Percentiles rank a stretch among this genome's conserved stretches.
phyloP scores from a whole-genome alignment of 2,888 invertebrate species.

The Drosophila nigricruria region DNA sequence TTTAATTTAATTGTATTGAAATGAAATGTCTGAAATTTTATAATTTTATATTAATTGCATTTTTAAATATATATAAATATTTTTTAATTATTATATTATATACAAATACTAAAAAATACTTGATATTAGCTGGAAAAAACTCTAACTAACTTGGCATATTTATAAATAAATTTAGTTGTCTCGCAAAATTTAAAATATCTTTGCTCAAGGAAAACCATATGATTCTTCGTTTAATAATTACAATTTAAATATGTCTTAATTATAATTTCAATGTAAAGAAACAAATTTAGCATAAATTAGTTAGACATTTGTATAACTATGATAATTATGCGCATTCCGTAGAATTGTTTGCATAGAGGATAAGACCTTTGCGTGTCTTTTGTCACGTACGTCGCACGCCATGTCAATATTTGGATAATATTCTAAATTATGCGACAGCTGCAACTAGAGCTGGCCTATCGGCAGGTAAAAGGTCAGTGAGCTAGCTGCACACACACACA shows the following conservation, averaged over 20 bases:
- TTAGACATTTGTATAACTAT: not conserved
- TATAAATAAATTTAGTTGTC: not conserved
- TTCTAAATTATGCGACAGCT: constrained; percentile 41
- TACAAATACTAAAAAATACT: not conserved
- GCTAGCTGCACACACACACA: constrained; percentile 15
- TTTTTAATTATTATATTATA: too few relatives aligned
- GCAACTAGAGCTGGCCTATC: constrained; percentile 25
- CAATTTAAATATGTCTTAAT: not conserved
- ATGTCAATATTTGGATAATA: constrained; percentile 21
- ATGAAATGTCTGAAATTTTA: too few relatives aligned
- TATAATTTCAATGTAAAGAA: not conserved
- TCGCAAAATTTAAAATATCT: not conserved
- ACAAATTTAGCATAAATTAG: not conserved
- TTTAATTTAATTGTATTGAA: too few relatives aligned
- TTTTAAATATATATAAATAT: too few relatives aligned
- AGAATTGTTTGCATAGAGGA: constrained; percentile 12
- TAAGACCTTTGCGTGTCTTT: constrained; percentile 7
- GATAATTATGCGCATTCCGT: not conserved
- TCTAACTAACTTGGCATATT: not conserved
- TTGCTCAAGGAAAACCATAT: not conserved
- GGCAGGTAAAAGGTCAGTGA: constrained; percentile 64
- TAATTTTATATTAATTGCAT: not conserved
- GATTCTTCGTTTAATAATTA: not conserved
- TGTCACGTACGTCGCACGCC: constrained; percentile 36
- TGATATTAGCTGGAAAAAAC: not conserved